Percentiles rank a stretch among this genome's conserved stretches.
phyloP scores from a whole-genome alignment of 2,113 vertebrate genomes.

The Eidolon helvum region DNA sequence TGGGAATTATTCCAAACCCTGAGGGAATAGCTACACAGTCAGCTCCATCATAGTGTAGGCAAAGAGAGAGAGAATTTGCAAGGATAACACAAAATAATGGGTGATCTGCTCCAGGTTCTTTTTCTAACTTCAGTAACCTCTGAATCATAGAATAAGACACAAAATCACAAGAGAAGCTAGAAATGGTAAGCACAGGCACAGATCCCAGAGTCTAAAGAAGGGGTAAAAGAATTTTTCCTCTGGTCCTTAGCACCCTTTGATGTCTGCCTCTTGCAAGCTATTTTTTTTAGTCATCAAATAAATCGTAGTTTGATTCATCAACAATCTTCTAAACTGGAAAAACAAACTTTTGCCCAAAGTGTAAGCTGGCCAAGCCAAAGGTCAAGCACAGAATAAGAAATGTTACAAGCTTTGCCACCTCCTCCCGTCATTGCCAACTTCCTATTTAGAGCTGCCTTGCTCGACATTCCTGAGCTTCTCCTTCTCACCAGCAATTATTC shows the following conservation, averaged over 20 bases:
- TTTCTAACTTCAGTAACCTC: not conserved
- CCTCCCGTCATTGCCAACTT: fast-evolving
- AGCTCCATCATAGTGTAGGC: not conserved
- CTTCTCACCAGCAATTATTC: not conserved
- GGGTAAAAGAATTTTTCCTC: not conserved
- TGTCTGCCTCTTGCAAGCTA: not conserved
- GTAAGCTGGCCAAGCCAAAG: not conserved
- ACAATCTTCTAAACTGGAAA: not conserved
- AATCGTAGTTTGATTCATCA: not conserved
- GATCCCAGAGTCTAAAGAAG: not conserved
- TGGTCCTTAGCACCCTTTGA: not conserved
- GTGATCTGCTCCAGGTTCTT: not conserved
- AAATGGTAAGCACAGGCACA: not conserved
- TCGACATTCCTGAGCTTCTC: not conserved
- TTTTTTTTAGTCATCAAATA: slow-evolving; percentile 8
- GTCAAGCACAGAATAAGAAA: not conserved
- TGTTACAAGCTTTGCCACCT: not conserved
- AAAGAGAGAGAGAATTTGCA: not conserved
- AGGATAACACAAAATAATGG: not conserved
- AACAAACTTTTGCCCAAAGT: not conserved
- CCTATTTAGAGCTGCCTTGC: not conserved
- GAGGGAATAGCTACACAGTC: not conserved
- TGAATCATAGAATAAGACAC: not conserved
- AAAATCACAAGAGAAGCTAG: not conserved
- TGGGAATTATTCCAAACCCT: not conserved